Base-by-base conservation (phyloP, 2,797 vertebrate species). In the Alcedo atthis region DNA sequence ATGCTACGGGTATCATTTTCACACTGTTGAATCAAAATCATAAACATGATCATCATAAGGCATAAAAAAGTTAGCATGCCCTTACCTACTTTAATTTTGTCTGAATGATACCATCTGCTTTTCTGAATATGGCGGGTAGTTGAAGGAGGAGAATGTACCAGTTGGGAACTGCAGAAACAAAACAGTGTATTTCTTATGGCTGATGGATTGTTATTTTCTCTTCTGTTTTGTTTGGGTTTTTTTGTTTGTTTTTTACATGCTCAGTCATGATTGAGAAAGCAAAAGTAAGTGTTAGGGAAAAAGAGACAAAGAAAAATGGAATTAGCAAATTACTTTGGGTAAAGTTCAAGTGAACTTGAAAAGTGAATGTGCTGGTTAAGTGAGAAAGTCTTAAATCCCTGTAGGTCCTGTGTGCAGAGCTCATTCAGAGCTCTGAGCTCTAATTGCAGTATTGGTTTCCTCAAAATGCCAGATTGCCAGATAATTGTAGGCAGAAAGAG, bases 81-180 rank as follows among this genome's bases (percentile, higher is more conserved):
- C 35, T 85, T 89, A 80, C 64, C 90, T 94, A 42, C 92, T 92
- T 93, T 90, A 85, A 90, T 93, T 96, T 92, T 81, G 61, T 82
- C 88, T 93, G 91, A 92, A 86, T 87, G 81, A 71, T 94, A 78
- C 88, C 95, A 94, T 91, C 94, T 95, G 85, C 78, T 93, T 95
- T 94, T 71, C 87, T 69, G 76, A 85, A 40, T 77, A 55, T 57
- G 74, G 71, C 1, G 1, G 78, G 58, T 83, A 78, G 45, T 55
- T 90, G 81, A 66, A 85, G 80, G 48, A 79, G 63, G 78, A 79
- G 83, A 87, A 86, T 16, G 30, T 64, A 82, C 75, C 71, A 64
- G n/a, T 81, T 74, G 91, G 90, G 87, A 91, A 30, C 4, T 8
- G 49, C 62, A 70, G 87, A 74, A 84, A 58, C 49, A 76, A 76